Evolutionary conservation across 2,113 vertebrate genomes (phyloP), one percentile per base, ranked within the genome.

Genomic region (Aleadryas rufinucha): DNA sequence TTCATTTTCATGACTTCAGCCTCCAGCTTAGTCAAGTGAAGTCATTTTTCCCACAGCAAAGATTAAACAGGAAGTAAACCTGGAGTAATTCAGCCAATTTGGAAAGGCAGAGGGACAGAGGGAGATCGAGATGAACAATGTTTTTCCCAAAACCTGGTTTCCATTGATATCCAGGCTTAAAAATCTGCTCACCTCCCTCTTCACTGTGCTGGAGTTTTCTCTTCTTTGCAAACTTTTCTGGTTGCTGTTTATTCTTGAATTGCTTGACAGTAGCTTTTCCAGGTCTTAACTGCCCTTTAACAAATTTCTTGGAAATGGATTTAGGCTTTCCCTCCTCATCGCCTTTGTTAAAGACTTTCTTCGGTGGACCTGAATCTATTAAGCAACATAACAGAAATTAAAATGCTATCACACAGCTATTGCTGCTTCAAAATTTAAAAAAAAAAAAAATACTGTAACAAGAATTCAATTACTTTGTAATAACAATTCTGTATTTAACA

Each of bases 191-290:
- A 98, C 98, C 98, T 82, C 64, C 87, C 7, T 95, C 94, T 90
- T 97, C 79, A 63, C 44, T 31, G 37, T 93, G 94, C 59, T 96
- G 96, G 30, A 93, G 81, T 56, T 98, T 98, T 66, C 98, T 98
- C 91, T 97, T 98, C 92, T 86, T 98, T 11, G 68, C 69, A 77
- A 84, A 60, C 47, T 95, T 97, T 79, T 93, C 95, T 41, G 91
- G 61, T n/a, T 94, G 97, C 42, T 97, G 96, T 77, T 98, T 98
- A 76, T 64, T 97, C 88, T 96, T 98, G 70, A 98, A 97, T 24
- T 98, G 98, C 74, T 97, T 98, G 39, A 97, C 84, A 69, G 78
- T n/a, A 44, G 91, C 92, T 94, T 69, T 98, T 56, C 96, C 97
- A 84, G 93, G 69, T 85, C 79, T 98, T 87, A 93, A 84, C 21